Evolutionary conservation across 2,888 invertebrate species (phyloP), one percentile per base, ranked within the genome.

Genomic region (Hybos culiciformis): DNA sequence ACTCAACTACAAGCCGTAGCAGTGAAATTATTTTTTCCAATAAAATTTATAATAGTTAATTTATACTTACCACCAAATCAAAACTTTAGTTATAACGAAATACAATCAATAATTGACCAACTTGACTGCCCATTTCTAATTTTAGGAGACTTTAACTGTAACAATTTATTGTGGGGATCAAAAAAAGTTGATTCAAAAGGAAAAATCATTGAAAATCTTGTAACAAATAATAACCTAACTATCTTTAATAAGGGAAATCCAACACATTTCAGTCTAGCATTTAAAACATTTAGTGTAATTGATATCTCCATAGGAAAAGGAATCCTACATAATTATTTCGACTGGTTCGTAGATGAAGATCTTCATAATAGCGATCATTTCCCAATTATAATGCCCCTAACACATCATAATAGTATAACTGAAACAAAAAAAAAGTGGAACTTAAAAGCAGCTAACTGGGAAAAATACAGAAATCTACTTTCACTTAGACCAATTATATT

Each of bases 141-240:
- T 11, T 6, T 45, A 15, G 42, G 41, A 3, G 41, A 42, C 18
- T 45, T 45, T 26, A 45, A 45, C 19, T 45, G 42, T 20, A 42
- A 42, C 18, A 42, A 39, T 20, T 12, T 14, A 12, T 26, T 34
- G 3, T 45, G 41, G 41, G 45, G 45, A 11, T 45, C 36, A 12
- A 23, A 40, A 18, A 42, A 23, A 23, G 40, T 18, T 12, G 33
- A 37, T 17, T 37, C 19, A 20, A 38, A 34, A 38, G 39, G 38
- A 24, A 42, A 26, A 39, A 18, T 18, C 8, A 24, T 39, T 12
- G 29, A 29, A 29, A 39, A 29, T 1, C 19, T 29, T 15, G 11
- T 29, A n/a, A 11, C 4, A 15, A 17, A 32, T n/a, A 19, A 40
- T 7, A 2, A 12, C 3, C 2, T 21, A 15, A 32, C 9, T 29